Evolutionary conservation across 2,797 vertebrate genomes (phyloP), one percentile per base, ranked within the genome.

Genomic region (Toxotes lorentzi): DNA sequence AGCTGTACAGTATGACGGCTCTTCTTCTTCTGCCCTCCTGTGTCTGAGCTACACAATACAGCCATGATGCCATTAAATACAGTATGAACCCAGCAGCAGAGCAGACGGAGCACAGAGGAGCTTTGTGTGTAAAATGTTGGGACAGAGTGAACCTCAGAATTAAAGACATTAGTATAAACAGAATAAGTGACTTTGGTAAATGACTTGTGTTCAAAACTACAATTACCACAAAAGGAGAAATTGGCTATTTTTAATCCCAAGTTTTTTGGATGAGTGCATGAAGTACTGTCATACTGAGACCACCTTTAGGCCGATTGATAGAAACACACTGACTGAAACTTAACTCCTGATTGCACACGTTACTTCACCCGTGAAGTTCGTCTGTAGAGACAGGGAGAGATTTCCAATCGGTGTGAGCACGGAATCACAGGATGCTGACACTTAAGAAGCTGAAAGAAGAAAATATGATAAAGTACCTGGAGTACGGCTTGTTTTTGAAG

Each of bases 1-100:
- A 85, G 87, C 84, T 86, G 89, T 77, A 84, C 83, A 78, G 76
- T 74, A 67, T 2, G 59, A 34, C 17, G 77, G 69, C 71, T 60
- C 35, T 32, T 50, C 41, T 60, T 48, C 41, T 62, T 48, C 79
- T 69, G 86, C 70, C 86, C 87, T 86, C 83, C 71, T 47, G 76
- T 68, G 86, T 54, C 56, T 34, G 73, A 69, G 30, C 68, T 2
- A 50, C 56, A 64, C 50, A 35, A 48, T 14, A 27, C 73, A 56
- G 48, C 27, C n/a, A 1, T 0, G 7, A 23, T 47, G 47, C 54
- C 76, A 10, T 43, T 2, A 73, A 45, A 75, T 30, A 2, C 83
- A 65, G 64, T 8, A 14, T 0, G 68, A 61, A 11, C 5, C 35
- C 7, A 6, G 19, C 47, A 27, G 30, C 35, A 6, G 23, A 43